Base-by-base conservation (phyloP, 2,888 invertebrate species). In the Tetrapedia diversipes region DNA sequence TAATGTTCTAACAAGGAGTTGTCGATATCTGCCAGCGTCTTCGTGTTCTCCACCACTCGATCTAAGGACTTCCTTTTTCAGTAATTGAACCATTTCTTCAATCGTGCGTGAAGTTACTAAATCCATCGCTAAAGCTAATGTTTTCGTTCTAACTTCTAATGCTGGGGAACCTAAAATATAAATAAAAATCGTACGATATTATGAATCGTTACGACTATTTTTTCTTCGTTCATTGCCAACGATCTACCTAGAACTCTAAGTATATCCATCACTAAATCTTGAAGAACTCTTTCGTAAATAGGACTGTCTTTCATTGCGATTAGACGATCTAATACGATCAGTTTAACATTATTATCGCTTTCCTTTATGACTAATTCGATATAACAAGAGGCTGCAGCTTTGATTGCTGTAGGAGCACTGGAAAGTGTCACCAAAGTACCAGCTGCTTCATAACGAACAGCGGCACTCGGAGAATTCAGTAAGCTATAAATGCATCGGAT, bases 341-440 rank as follows among this genome's bases (percentile, higher is more conserved):
- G 93, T 93, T 99, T 99, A 19, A 99, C 99, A 93, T 99, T 99
- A 93, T 99, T 99, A 92, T 99, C 99, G 92, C 98, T 98, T 92
- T 99, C 99, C 92, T 99, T 99, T n/a, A 99, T 97, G 77, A 99
- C 98, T 84, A 99, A 93, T 90, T 99, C 99, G 89, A 99, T 99
- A 93, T 99, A 99, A 92, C 99, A 98, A 45, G 96, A 96, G 2
- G 99, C 99, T 0, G 99, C 99, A 37, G 98, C 98, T 95, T 97
- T 98, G 80, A 99, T 97, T 8, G 99, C 99, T 11, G 99, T 98
- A 1, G 99, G 99, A 1, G 99, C 99, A 88, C 95, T 96, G n/a
- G 98, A 98, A 14, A 99, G 94, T 0, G 99, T 99, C 69, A 99
- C 97, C 67, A 99, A 94, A 7, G 99, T 99, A 45, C 99, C 99